Evolutionary conservation across 2,888 invertebrate genomes (phyloP).

Genomic region (Himalopsyche japonica): DNA sequence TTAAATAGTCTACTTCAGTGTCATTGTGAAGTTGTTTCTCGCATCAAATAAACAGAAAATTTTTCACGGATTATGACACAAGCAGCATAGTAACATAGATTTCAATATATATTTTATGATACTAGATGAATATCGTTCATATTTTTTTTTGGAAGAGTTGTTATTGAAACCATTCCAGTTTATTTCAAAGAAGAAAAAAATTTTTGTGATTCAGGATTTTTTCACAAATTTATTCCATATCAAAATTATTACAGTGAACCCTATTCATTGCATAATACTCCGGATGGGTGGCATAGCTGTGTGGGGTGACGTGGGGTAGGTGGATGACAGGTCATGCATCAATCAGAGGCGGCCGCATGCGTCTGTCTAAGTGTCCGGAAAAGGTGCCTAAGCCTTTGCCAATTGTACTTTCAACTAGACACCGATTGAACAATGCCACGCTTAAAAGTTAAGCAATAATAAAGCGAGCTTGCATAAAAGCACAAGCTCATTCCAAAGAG

Average conservation of each 20-base stretch:
- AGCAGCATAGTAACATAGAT: too few relatives aligned
- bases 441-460: neutral
- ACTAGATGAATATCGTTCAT: too few relatives aligned
- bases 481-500: neutral
- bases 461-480: neutral
- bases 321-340: conserved; percentile 33
- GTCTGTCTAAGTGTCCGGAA: conserved; percentile 8
- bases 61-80: too few relatives aligned
- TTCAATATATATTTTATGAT: too few relatives aligned
- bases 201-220: too few relatives aligned
- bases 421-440: neutral
- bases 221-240: too few relatives aligned
- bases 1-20: too few relatives aligned
- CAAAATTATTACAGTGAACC: neutral
- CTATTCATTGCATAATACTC: conserved; percentile 12
- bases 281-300: conserved; percentile 14
- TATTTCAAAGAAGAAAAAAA: too few relatives aligned
- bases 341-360: conserved; percentile 22
- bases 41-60: too few relatives aligned
- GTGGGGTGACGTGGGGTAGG: neutral
- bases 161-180: too few relatives aligned
- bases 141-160: too few relatives aligned
- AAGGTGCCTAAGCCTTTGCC: neutral
- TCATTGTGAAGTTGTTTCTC: too few relatives aligned
- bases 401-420: neutral